Evolutionary conservation across 2,888 invertebrate genomes (phyloP), one percentile per base, ranked within the genome.

Genomic region (Parasteatoda lunata): DNA sequence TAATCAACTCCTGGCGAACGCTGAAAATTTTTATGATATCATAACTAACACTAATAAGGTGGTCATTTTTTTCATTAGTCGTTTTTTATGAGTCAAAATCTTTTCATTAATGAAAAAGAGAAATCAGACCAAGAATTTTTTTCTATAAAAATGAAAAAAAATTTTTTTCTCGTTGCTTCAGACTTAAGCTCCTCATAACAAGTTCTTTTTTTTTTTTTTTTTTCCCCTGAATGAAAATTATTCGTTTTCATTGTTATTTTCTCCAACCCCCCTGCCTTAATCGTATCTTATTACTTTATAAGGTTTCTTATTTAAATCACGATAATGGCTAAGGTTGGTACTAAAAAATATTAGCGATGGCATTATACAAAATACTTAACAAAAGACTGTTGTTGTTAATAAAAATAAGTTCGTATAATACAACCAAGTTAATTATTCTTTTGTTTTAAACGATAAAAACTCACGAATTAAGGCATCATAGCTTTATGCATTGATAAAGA

Each of bases 391-490:
- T 30, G 2, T 30, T 30, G 30, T 30, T 30, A 30, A 30, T 30
- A 30, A 30, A 30, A 30, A 30, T 30, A 30, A 30, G 30, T 30
- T 30, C 30, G 30, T 71, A 64, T 64, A 77, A 66, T 71, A 65
- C 49, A n/a, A 4, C 13, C 49, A 72, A 65, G 65, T 51, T 80
- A 80, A 80, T 72, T 72, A 72, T 11, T 48, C 68, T 47, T 77
- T 77, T 77, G 66, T 77, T 49, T 77, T 49, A 52, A 30, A 77
- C 49, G 52, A 77, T 54, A 68, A 77, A 68, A 68, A 7, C 59
- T 8, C 59, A 13, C 59, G 59, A 59, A 59, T 59, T 59, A 59
- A 59, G 59, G 59, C n/a, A 59, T 59, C 59, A 59, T 59, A 9
- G 9, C 8, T 59, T 59, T 54, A 1, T 54, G 7, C 11, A 30